phyloP scores from a whole-genome alignment of 2,797 vertebrate genomes.

The Knipowitschia caucasica region DNA sequence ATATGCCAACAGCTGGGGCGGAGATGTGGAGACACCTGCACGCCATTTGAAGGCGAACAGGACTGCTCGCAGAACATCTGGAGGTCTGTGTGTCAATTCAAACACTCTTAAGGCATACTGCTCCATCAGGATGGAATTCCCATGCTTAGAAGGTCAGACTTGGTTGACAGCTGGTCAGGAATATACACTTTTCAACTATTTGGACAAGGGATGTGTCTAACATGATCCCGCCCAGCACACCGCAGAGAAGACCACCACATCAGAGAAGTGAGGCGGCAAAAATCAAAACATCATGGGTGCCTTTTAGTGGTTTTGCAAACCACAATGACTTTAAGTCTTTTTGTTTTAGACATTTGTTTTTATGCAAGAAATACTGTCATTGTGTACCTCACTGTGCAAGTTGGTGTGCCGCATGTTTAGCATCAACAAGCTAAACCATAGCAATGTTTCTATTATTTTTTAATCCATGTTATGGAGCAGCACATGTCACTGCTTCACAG shows the following conservation, averaged over 20 bases:
- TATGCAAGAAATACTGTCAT: slow-evolving; percentile 38
- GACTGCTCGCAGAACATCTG: slow-evolving; percentile 72
- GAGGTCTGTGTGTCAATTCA: slow-evolving; percentile 51
- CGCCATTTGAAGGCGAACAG: slow-evolving; percentile 71
- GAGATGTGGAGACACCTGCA: slow-evolving; percentile 78
- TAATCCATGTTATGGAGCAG: slow-evolving; percentile 48
- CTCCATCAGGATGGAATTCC: slow-evolving; percentile 60
- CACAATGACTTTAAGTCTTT: slow-evolving; percentile 45
- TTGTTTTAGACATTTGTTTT: slow-evolving; percentile 41
- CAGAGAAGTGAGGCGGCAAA: slow-evolving; percentile 57
- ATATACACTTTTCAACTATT: slow-evolving; percentile 53
- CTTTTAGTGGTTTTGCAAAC: slow-evolving; percentile 54
- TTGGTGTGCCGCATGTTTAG: slow-evolving; percentile 40
- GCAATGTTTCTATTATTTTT: slow-evolving; percentile 44
- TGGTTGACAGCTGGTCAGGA: slow-evolving; percentile 62
- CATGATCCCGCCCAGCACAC: slow-evolving; percentile 59
- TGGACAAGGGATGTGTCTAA: slow-evolving; percentile 48
- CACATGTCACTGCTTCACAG: slow-evolving; percentile 55
- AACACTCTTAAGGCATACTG: slow-evolving; percentile 53
- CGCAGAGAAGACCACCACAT: slow-evolving; percentile 45
- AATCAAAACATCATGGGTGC: slow-evolving; percentile 54
- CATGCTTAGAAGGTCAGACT: slow-evolving; percentile 62
- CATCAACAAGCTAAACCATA: slow-evolving; percentile 34
- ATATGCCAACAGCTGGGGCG: slow-evolving; percentile 73
- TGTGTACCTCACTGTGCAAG: slow-evolving; percentile 34